A percentile compares a stretch with the other conserved stretches of the same genome.
These are phyloP conservation scores for Xestia c-nigrum DNA, from an alignment of 2,888 invertebrate genomes.

Conservation along the genomic window DNA sequence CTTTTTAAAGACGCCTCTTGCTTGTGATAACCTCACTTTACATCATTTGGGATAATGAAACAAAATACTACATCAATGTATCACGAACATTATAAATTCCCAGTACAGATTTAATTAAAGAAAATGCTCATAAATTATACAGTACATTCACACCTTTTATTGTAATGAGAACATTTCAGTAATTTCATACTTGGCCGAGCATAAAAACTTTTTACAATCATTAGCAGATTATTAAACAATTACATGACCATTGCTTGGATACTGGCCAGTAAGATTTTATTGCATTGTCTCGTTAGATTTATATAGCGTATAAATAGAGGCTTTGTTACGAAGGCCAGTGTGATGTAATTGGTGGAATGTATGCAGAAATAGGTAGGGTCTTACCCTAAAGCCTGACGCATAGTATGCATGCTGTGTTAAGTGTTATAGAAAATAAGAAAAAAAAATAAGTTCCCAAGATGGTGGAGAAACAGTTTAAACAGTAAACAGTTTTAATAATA, in stretches of 20 bases:
- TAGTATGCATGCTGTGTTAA: background rate
- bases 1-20: background rate
- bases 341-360: conserved; percentile 52
- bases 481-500: too few species aligned
- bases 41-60: background rate
- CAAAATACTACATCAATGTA: background rate
- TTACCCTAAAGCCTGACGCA: conserved; percentile 29
- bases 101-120: conserved; percentile 13
- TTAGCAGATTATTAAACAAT: conserved; percentile 56
- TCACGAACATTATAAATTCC: background rate
- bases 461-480: background rate
- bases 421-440: background rate
- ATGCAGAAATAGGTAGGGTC: conserved; percentile 38
- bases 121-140: conserved; percentile 29
- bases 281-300: conserved; percentile 31
- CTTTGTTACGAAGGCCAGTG: conserved; percentile 41
- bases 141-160: conserved; percentile 19
- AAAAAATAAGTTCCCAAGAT: background rate
- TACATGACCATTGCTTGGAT: conserved; percentile 44
- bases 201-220: conserved; percentile 52
- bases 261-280: conserved; percentile 38
- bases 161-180: conserved; percentile 25
- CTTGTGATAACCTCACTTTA: background rate
- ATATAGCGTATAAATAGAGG: conserved; percentile 39
- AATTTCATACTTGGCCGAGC: conserved; percentile 54